Base-by-base conservation (phyloP, 2,113 vertebrate genomes). In the Erpornis zantholeuca region DNA sequence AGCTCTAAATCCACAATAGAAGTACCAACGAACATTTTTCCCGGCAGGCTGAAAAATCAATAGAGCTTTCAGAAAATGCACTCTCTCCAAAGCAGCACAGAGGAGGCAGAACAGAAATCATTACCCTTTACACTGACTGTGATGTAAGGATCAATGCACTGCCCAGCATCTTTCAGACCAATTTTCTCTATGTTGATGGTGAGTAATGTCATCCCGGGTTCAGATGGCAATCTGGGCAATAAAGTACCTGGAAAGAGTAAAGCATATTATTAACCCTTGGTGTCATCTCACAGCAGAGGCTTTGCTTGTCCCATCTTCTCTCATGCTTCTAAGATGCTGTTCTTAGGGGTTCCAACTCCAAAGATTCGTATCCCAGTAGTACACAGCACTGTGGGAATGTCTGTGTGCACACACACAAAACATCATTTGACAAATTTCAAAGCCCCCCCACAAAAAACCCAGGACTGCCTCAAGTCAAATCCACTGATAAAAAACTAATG, bases 91-190 rank as follows among this genome's bases (percentile, higher is more conserved):
- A 84, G 25, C 13, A 70, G 66, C 71, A 60, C 44, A 0, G 21
- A 80, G 71, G 29, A 90, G 15, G 47, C 11, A 75, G 21, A 68
- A 75, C 5, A 52, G 79, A 82, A 92, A 65, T 65, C 84, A 50
- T 97, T 97, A 99, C 99, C 99, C 98, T 99, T 99, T 15, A 99
- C 98, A 71, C 99, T 99, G 86, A 99, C 98, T 75, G 99, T 99
- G 88, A 99, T 98, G 91, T 99, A 99, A 44, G 99, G 99, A 79
- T 99, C 99, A 54, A 99, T 99, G 97, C 99, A 99, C 90, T 99
- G 99, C 49, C 99, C 99, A 2, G 99, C 99, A 47, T 99, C 99
- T 97, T 99, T 99, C 97, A 99, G 97, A 63, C 99, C 99, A 59
- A 99, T 99, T 95, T 99, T 99, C 95, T 99, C 99, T 66, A 99